A percentile compares a stretch with the other conserved stretches of the same genome.
Evolutionary conservation across 2,113 vertebrate genomes (phyloP).

Genomic region (Pagrus major): DNA sequence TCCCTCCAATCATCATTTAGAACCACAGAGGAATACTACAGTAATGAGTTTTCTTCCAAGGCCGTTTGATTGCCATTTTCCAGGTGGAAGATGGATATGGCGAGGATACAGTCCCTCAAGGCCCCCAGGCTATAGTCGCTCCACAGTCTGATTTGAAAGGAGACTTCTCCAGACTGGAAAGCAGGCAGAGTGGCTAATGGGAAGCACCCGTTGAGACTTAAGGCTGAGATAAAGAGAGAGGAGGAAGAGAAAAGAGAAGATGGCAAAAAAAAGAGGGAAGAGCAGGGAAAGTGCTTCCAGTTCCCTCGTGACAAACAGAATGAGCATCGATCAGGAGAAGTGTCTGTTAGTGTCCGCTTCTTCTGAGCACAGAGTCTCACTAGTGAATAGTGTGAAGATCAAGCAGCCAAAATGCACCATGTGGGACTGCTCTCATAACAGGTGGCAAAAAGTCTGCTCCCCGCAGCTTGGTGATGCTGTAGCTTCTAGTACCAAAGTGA

Average conservation of each 20-base stretch:
- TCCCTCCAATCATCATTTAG: slow-evolving; percentile 74
- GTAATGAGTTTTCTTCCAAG: slow-evolving; percentile 79
- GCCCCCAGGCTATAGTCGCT: slow-evolving; percentile 66
- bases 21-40: slow-evolving; percentile 72
- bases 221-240: slow-evolving; percentile 59
- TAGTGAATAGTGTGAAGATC: slow-evolving; percentile 63
- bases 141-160: slow-evolving; percentile 73
- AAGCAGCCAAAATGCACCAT: slow-evolving; percentile 52
- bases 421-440: slow-evolving; percentile 56
- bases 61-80: slow-evolving; percentile 69
- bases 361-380: slow-evolving; percentile 60
- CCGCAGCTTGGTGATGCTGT: slow-evolving; percentile 11
- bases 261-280: slow-evolving; percentile 37
- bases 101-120: slow-evolving; percentile 59
- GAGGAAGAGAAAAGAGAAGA: slow-evolving; percentile 48
- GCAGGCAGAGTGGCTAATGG: slow-evolving; percentile 71
- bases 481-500: slow-evolving; percentile 7
- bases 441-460: slow-evolving; percentile 54
- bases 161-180: slow-evolving; percentile 66
- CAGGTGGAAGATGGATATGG: slow-evolving; percentile 71
- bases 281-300: slow-evolving; percentile 64
- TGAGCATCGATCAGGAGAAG: slow-evolving; percentile 68
- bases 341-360: slow-evolving; percentile 58
- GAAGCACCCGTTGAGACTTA: slow-evolving; percentile 62
- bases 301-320: slow-evolving; percentile 59